Base-by-base conservation (phyloP, 2,888 invertebrate genomes). In the Drosophila antonietae region DNA sequence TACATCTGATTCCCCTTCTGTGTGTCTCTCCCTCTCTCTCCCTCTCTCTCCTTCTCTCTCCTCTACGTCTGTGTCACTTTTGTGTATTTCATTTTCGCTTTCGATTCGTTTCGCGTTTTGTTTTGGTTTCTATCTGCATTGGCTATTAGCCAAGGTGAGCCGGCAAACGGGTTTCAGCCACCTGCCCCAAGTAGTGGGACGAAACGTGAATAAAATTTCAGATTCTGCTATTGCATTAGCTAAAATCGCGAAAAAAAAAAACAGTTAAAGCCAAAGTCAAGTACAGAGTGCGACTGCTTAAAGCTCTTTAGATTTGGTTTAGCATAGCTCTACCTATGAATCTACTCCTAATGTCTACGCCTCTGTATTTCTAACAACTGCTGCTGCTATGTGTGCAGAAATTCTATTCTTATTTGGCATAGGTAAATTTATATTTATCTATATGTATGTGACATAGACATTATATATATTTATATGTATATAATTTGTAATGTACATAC, bases 121-220 rank as follows among this genome's bases (percentile, higher is more conserved):
- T 64, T 78, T 76, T 76, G 69, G 37, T 72, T 69, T 80, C 46
- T 18, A 60, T 56, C 41, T 55, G 56, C 56, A 62, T 75, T 58
- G 18, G 47, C 72, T 63, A 49, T 81, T 83, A 57, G 74, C 70
- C 84, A 84, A 84, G 84, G 84, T 82, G 71, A 84, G 55, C 73
- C 53, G 53, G 23, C 39, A 57, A 79, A 78, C 81, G 44, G 62
- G 83, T 70, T 67, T 68, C 6, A 23, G 28, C 10, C 47, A 37
- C 49, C 69, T 65, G 69, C 79, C 60, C 2, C 7, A 12, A 51
- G 18, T 8, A 14, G 44, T 63, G 67, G 28, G 49, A 53, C 72
- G 58, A 58, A 57, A 59, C 55, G 52, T 43, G 73, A 58, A 47
- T 33, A 57, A 56, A 71, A 73, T 81, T 55, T 59, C 35, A 46